phyloP scores from a whole-genome alignment of 2,113 vertebrate species.

The Megaptera novaeangliae region DNA sequence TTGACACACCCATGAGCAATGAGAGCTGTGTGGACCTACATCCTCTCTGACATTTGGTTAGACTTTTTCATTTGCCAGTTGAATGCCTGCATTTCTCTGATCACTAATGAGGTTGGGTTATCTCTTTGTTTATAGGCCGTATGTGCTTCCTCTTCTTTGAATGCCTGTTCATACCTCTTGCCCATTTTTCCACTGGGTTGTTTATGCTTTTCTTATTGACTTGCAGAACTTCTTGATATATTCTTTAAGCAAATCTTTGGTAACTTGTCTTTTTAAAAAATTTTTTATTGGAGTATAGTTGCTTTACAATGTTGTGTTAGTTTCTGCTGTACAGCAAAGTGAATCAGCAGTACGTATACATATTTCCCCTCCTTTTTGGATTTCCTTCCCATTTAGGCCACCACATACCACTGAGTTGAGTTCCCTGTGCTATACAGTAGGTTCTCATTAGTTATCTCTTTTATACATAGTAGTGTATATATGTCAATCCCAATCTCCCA shows the following conservation, averaged over 20 bases:
- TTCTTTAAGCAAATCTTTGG: not conserved
- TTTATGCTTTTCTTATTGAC: not conserved
- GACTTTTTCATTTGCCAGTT: not conserved
- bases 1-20: not conserved
- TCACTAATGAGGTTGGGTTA: not conserved
- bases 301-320: too few relatives aligned
- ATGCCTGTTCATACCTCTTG: not conserved
- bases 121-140: not conserved
- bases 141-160: not conserved
- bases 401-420: too few relatives aligned
- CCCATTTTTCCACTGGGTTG: not conserved
- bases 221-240: not conserved
- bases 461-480: too few relatives aligned
- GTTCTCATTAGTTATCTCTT: too few relatives aligned
- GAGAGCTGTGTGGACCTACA: not conserved
- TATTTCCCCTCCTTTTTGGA: too few relatives aligned
- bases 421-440: too few relatives aligned
- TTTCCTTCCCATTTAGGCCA: too few relatives aligned
- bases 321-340: too few relatives aligned
- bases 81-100: not conserved
- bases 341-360: too few relatives aligned
- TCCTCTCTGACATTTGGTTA: not conserved
- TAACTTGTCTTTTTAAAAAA: not conserved
- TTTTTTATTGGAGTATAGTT: too few relatives aligned
- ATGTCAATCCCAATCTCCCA: too few relatives aligned